Evolutionary conservation across 2,113 vertebrate species (phyloP), one percentile per base, ranked within the genome.

Genomic region (Phainopepla nitens): DNA sequence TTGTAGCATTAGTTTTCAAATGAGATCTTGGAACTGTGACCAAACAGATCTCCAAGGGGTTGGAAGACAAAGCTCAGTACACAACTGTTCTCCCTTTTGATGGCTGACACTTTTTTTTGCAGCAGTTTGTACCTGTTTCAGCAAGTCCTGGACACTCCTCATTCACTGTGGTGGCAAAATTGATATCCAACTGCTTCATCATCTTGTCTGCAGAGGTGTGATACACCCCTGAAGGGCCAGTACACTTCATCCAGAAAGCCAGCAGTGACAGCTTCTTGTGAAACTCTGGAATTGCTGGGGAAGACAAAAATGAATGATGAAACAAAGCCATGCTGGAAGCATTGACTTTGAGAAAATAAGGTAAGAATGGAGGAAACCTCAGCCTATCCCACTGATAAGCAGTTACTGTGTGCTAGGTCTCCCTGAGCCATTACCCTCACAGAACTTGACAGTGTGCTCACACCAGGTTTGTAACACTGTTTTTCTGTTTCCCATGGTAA

Each of bases 191-290:
- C 97, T 99, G 98, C 79, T 98, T 98, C 57, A 99, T 96, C 94
- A 99, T 97, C 71, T 98, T 96, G 96, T 99, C 99, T 20, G 98
- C 98, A 1, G 99, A 98, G 53, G 98, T 99, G 97, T 99, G 99
- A 97, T 99, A 99, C 36, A 98, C 97, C 8, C 98, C 98, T 5
- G 90, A 94, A 6, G 98, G 98, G 41, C 98, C 98, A 29, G 98
- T 99, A 95, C 99, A 99, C 94, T 99, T 98, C 39, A 98, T 98
- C 99, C 99, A 99, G 97, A 99, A 98, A 14, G 98, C 98, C 96
- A 99, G 98, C 94, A 99, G 90, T 2, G 98, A 97, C 6, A 98
- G 98, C 85, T 98, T 98, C 95, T 98, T 98, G 21, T 98, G 98
- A 16, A 99, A 98, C 39, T 98, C 98, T 8, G 99, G 98, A 41